Evolutionary conservation across 1,140 invertebrate species (phyloP), one percentile per base, ranked within the genome.

Genomic region (Lucilia sericata): DNA sequence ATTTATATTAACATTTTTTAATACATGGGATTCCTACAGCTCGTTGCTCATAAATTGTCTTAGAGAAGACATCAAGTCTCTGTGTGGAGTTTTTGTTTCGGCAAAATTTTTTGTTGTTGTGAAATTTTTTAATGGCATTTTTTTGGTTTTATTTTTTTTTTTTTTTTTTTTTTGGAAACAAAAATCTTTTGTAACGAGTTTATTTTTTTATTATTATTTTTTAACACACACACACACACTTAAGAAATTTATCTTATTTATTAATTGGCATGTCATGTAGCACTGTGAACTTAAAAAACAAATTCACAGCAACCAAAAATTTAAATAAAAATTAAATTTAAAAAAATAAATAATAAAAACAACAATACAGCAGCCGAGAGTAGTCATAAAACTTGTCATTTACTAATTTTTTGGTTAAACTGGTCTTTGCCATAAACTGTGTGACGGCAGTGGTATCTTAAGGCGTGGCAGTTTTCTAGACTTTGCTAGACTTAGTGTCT

Each of bases 381-480:
- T 0, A 42, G 42, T 42, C 42, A 42, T 17, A 60, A 60, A 60
- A 60, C 55, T 60, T 60, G 55, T 60, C 55, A 60, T 60, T 42
- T 42, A 42, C 42, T 55, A 70, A 70, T 70, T 70, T 70, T 19
- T 21, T 30, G 25, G 65, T 25, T 21, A 70, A 55, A 12, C 51
- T 55, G 7, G 42, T 10, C 42, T 42, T 7, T n/a, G 42, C 42
- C 5, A 12, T 14, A 12, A 12, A 55, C 42, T 55, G 51, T 14
- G 0, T 55, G 51, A 55, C 13, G 7, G 13, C 12, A 25, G 3
- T 70, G 25, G n/a, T 30, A 30, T 2, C 12, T 70, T 70, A 25
- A 70, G 65, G 65, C 65, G 65, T 70, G 42, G 76, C 42, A 49
- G 25, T 80, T 80, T 80, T 80, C 76, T 80, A 80, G 76, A 80